Evolutionary conservation across 2,113 vertebrate species (phyloP).

Genomic region (Ibidorhyncha struthersii): DNA sequence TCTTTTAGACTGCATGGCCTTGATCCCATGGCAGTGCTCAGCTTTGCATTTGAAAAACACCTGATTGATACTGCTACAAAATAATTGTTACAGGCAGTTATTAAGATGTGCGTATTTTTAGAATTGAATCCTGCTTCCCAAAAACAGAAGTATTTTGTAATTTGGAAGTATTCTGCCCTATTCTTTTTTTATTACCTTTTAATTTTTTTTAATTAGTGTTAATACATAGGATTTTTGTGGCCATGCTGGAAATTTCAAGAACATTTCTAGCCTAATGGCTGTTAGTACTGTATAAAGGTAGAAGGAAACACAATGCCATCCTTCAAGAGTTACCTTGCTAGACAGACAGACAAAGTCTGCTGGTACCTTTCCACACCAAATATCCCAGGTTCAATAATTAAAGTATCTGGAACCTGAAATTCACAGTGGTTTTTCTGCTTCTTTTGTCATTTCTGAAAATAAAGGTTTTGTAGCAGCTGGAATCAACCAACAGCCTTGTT

Average conservation of each 20-base stretch:
- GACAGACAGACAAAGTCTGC: neutral
- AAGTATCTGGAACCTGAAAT: neutral
- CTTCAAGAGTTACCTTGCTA: neutral
- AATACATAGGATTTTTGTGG: neutral
- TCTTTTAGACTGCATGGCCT: neutral
- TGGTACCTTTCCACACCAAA: neutral
- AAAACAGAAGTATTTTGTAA: neutral
- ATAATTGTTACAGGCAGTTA: neutral
- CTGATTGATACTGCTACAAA: neutral
- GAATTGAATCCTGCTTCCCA: neutral
- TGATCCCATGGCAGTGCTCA: neutral
- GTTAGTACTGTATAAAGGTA: neutral
- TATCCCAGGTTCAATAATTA: neutral
- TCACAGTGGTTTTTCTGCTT: neutral
- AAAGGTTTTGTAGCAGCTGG: conserved; percentile 2
- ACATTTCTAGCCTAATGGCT: neutral
- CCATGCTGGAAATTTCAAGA: neutral
- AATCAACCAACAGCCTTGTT: neutral
- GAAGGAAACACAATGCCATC: neutral
- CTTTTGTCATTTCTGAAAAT: neutral
- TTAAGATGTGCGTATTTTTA: neutral
- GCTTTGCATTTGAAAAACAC: neutral
- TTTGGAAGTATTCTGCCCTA: neutral
- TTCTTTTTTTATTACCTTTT: neutral
- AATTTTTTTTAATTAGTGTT: neutral